A percentile compares a stretch with the other conserved stretches of the same genome.
These are phyloP conservation scores for Calonectris borealis DNA, from an alignment of 2,113 vertebrate species.

Conservation along the genomic window DNA sequence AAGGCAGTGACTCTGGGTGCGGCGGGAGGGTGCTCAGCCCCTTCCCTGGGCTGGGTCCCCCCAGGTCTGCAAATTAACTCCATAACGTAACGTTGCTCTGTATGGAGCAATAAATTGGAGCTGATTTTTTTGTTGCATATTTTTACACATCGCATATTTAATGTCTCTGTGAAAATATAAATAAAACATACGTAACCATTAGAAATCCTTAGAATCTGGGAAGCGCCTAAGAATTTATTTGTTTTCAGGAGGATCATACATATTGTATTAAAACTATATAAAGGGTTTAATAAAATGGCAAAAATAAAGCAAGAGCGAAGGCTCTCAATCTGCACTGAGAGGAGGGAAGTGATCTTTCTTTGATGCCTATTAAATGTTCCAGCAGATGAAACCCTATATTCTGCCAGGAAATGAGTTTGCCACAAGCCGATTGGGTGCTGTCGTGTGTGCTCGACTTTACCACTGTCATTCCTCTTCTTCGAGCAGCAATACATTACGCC, in stretches of 20 bases:
- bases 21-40: neutral
- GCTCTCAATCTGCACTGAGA: constrained; percentile 54
- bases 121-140: constrained; percentile 2
- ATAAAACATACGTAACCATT: constrained; percentile 74
- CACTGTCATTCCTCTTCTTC: constrained; percentile 78
- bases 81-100: neutral
- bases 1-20: neutral
- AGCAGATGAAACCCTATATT: constrained; percentile 81
- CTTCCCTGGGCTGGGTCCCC: neutral
- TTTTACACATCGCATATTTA: constrained; percentile 53
- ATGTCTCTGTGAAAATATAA: constrained; percentile 73
- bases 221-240: constrained; percentile 75
- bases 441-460: constrained; percentile 71
- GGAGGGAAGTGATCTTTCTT: constrained; percentile 77
- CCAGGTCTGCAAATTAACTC: constrained; percentile 39
- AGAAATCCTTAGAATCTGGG: constrained; percentile 66
- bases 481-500: constrained; percentile 75
- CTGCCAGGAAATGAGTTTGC: constrained; percentile 84
- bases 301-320: constrained; percentile 66
- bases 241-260: constrained; percentile 73
- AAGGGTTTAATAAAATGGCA: constrained; percentile 78
- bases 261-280: constrained; percentile 80
- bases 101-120: constrained; percentile 34
- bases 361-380: constrained; percentile 82
- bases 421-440: constrained; percentile 75